Evolutionary conservation across 1,140 invertebrate species (phyloP), one percentile per base, ranked within the genome.

Genomic region (Drosophila mayri): DNA sequence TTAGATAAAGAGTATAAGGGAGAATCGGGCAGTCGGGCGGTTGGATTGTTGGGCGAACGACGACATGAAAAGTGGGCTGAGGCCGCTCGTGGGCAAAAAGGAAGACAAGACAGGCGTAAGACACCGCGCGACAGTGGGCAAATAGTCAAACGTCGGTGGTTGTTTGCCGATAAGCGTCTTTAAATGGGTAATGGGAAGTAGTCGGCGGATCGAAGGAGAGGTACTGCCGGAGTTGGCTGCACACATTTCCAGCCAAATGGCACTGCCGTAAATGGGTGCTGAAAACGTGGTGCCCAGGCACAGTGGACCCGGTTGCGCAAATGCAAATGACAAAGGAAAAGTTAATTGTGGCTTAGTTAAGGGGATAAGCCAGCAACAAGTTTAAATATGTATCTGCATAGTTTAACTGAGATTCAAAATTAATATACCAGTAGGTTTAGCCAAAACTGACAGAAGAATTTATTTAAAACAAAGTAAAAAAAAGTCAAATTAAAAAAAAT

Each of bases 1-100:
- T 22, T 54, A 38, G 52, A 25, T 37, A 54, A 35, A 12, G 41
- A 28, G 50, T 22, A 32, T 16, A 35, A n/a, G 22, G 22, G 38
- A 30, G 30, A 25, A 28, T 22, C 37, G 10, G 41, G 14, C 40
- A 28, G 12, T 22, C 18, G 52, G 47, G 57, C 16, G 14, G 22
- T 54, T 10, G 61, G 40, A n/a, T 8, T 20, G 16, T 35, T 30
- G 30, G 8, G 35, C 14, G 22, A 20, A 28, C 49, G 25, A 57
- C 70, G 28, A 47, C 60, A n/a, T 44, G 14, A 55, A 81, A 70
- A 71, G 64, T 75, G 83, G 79, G 68, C 73, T 81, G 82, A 67
- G 81, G 64, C 81, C 61, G 82, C 63, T 87, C 76, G 74, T 87
- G 64, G 78, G 67, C 84, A 83, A 63, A 62, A 63, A 72, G 60